Base-by-base conservation (phyloP, 2,113 vertebrate species). In the Cyphomyrus plagiostoma region DNA sequence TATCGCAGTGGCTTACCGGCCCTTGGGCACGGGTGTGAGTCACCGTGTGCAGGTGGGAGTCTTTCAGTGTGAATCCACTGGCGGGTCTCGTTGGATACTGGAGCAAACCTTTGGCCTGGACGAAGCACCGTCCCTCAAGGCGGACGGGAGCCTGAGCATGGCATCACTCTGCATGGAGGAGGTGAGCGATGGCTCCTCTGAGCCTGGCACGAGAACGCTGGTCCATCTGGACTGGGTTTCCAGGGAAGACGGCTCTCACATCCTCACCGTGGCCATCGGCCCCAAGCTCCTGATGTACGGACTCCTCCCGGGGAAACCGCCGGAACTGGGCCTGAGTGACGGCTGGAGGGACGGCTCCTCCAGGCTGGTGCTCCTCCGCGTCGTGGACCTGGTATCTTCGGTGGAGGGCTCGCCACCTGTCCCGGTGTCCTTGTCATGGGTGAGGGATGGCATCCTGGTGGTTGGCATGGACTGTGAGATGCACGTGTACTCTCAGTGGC, bases 381-480 rank as follows among this genome's bases (percentile, higher is more conserved):
- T 96, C 26, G 97, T 99, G 0, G 96, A 98, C 91, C 94, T 99
- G 89, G 95, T 99, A 88, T 99, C 98, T 19, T 99, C 98, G 83
- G 97, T 99, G 9, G 98, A 99, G 91, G 98, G 98, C 9, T 97
- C 97, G 0, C 94, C 96, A 80, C 97, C 98, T 84, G 95, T 98
- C 92, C 98, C 98, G 15, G 97, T 99, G 49, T 99, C 97, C 56
- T 96, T 99, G 89, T 99, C 98, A 48, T 99, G 98, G 98, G 98
- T 99, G 39, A 96, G 98, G 89, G 98, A 99, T 94, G 98, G 98
- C 74, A 99, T 99, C 92, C 93, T 99, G 86, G 98, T 99, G 3
- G 97, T 99, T 77, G 98, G 98, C 90, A 99, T 99, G 98, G 98
- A 99, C 90, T 99, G 98, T 92, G 98, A 99, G 94, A 99, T 99